Evolutionary conservation across 1,140 invertebrate genomes (phyloP).

Genomic region (Papilio machaon): DNA sequence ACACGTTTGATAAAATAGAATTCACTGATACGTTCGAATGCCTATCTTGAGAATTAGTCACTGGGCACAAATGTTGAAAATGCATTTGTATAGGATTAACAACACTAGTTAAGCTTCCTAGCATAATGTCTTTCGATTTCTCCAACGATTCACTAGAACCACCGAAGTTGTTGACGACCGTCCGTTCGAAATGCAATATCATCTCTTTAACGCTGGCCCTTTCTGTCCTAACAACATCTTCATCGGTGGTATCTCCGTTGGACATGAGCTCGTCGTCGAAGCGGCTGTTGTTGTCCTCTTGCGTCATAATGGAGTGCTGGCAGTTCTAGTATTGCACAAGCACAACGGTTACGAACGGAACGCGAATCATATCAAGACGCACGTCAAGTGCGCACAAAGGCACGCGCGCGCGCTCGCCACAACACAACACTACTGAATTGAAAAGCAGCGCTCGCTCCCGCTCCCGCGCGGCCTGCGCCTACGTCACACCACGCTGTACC

Average conservation of each 20-base stretch:
- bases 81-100: slow-evolving; percentile 69
- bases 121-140: slow-evolving; percentile 59
- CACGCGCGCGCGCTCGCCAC: slow-evolving; percentile 60
- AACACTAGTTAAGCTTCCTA: slow-evolving; percentile 72
- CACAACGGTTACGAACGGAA: slow-evolving; percentile 53
- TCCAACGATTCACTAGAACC: slow-evolving; percentile 69
- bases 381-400: slow-evolving; percentile 56
- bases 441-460: slow-evolving; percentile 61
- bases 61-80: slow-evolving; percentile 67
- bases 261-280: slow-evolving; percentile 60
- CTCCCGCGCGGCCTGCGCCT: slow-evolving; percentile 45
- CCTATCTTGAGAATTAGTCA: slow-evolving; percentile 68
- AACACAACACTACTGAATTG: slow-evolving; percentile 62
- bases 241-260: slow-evolving; percentile 64
- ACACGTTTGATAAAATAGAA: slow-evolving; percentile 75
- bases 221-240: slow-evolving; percentile 67
- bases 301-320: slow-evolving; percentile 65
- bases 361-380: slow-evolving; percentile 67
- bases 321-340: slow-evolving; percentile 61
- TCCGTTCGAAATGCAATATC: slow-evolving; percentile 74
- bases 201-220: slow-evolving; percentile 72
- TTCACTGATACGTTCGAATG: slow-evolving; percentile 77
- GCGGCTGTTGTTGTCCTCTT: slow-evolving; percentile 61
- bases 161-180: slow-evolving; percentile 53
- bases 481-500: slow-evolving; percentile 45